Base-by-base conservation (phyloP, 2,113 vertebrate genomes). In the Himantopus leucocephalus region DNA sequence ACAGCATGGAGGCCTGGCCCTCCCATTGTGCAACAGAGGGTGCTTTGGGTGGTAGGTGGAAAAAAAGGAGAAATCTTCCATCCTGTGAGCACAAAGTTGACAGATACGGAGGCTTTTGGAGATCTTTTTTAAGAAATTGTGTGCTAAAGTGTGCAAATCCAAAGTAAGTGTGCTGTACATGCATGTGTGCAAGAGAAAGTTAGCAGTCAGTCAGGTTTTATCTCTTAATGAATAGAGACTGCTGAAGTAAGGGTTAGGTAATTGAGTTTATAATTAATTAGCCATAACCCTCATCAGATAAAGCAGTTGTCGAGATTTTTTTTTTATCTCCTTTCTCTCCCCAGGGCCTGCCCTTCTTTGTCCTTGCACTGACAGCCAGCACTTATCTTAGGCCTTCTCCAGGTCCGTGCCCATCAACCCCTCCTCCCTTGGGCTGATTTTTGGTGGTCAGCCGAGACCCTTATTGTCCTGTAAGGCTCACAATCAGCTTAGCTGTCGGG, bases 211-310 rank as follows among this genome's bases (percentile, higher is more conserved):
- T 98, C 98, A 98, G 97, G 98, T 98, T 99, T 98, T 98, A 98
- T 98, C 98, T 98, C 92, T 98, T 99, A 99, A 99, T 99, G 98
- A 99, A 98, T 98, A 98, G 98, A 99, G 99, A 99, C 98, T 98
- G 98, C 98, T 99, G 98, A 98, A 99, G 99, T 99, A 99, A 98
- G 99, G 98, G 98, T 99, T 98, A 99, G 99, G 98, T 99, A 99
- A 99, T 99, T 99, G 99, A 99, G 98, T 99, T 99, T 99, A 99
- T 99, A 99, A 99, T 99, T 99, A 99, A 99, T 99, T 99, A 99
- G 98, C 98, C 99, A 98, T 98, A 99, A 99, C 99, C 98, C 98
- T 99, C 98, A 98, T 99, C 99, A 98, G 99, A 99, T 99, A 99
- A 99, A 99, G 98, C 98, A 97, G 98, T 98, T 97, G 98, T 98